phyloP scores from a whole-genome alignment of 1,140 invertebrate species.

The Drosophila takahashii region DNA sequence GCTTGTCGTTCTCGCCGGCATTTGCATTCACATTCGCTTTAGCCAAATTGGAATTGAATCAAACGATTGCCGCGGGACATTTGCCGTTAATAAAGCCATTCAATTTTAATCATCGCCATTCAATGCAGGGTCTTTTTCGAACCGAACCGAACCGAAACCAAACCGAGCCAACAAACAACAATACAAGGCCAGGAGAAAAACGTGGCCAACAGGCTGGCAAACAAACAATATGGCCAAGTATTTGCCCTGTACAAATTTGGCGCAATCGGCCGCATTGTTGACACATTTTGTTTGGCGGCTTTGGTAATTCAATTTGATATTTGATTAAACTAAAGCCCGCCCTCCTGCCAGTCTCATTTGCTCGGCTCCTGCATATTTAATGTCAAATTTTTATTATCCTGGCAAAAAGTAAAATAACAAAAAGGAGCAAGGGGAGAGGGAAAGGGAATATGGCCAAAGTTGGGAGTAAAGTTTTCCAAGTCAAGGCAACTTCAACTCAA shows the following conservation, averaged over 20 bases:
- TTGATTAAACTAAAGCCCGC: slow-evolving; percentile 69
- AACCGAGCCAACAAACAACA: slow-evolving; percentile 21
- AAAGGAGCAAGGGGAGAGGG: neutral
- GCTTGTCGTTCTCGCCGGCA: slow-evolving; percentile 30
- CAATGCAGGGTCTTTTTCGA: slow-evolving; percentile 33
- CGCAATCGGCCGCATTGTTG: slow-evolving; percentile 47
- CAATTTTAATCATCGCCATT: slow-evolving; percentile 74
- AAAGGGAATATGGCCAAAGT: slow-evolving; percentile 55
- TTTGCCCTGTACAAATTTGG: slow-evolving; percentile 45
- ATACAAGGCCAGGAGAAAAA: slow-evolving; percentile 21
- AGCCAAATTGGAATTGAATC: slow-evolving; percentile 66
- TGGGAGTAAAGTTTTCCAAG: slow-evolving; percentile 76
- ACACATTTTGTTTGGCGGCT: slow-evolving; percentile 49
- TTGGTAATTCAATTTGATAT: slow-evolving; percentile 74
- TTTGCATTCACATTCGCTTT: slow-evolving; percentile 51
- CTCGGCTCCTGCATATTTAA: slow-evolving; percentile 73
- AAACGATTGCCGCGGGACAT: slow-evolving; percentile 67
- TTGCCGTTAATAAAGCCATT: slow-evolving; percentile 71
- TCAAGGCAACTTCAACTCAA: slow-evolving; percentile 66
- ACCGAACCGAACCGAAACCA: too few species aligned
- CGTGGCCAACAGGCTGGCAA: slow-evolving; percentile 15
- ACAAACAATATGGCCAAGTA: slow-evolving; percentile 41
- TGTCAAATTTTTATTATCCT: slow-evolving; percentile 76
- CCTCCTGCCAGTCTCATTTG: slow-evolving; percentile 61
- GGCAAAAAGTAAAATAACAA: slow-evolving; percentile 6